Evolutionary conservation across 1,140 invertebrate species (phyloP).

Genomic region (Drosophila dunni): DNA sequence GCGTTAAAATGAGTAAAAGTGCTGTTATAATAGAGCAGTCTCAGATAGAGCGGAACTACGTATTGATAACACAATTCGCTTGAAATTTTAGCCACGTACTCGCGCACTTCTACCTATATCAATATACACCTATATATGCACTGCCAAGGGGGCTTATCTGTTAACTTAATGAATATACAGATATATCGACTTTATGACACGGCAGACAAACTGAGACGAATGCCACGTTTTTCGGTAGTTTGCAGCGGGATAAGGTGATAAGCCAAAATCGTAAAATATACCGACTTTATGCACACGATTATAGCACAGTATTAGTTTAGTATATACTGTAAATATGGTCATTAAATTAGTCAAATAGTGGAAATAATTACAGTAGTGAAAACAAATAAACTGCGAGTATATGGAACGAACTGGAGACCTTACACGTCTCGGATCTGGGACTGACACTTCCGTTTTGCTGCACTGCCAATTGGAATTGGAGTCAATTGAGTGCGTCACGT

Average conservation of each 20-base stretch:
- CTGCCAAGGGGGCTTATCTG: no score
- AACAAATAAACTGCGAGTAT: conserved; percentile 1
- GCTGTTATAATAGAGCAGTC: conserved; percentile 8
- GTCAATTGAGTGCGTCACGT: conserved; percentile 69
- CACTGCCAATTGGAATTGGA: conserved; percentile 54
- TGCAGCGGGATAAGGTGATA: conserved; percentile 17
- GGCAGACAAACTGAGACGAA: neutral
- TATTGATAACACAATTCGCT: conserved; percentile 38
- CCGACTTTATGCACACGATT: neutral
- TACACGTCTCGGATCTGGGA: conserved; percentile 1
- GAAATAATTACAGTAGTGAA: conserved; percentile 44
- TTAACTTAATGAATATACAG: neutral
- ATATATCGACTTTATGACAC: conserved; percentile 3
- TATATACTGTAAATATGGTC: conserved; percentile 25
- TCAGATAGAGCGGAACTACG: conserved; percentile 15
- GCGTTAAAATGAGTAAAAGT: conserved; percentile 18
- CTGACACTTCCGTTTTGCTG: conserved; percentile 38
- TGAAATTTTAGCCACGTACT: conserved; percentile 24
- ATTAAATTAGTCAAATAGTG: conserved; percentile 45
- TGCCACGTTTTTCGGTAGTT: conserved; percentile 3
- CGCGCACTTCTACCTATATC: neutral
- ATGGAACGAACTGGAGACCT: conserved; percentile 11
- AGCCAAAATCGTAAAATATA: conserved; percentile 7
- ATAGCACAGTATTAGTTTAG: conserved; percentile 4
- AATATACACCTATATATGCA: neutral